phyloP scores from a whole-genome alignment of 2,888 invertebrate species.

The Panorpa germanica region DNA sequence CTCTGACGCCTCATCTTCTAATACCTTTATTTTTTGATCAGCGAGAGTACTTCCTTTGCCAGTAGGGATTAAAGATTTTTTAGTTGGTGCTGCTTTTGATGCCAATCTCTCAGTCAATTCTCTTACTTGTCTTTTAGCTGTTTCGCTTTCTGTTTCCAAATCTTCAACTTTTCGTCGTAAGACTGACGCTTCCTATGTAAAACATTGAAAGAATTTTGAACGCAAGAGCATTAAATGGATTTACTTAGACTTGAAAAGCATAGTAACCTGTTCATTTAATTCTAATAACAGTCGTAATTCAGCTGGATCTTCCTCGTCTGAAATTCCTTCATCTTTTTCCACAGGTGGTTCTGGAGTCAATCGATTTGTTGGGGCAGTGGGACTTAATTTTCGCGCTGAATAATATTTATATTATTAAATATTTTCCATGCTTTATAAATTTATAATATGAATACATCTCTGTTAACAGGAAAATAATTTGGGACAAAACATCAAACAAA shows the following conservation, averaged over 20 bases:
- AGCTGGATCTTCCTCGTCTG: conserved; percentile 63
- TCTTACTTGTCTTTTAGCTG: conserved; percentile 51
- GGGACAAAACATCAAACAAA: conserved; percentile 8
- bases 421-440: conserved; percentile 7
- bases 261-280: conserved; percentile 57
- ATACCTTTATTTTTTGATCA: conserved; percentile 27
- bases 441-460: too few species aligned
- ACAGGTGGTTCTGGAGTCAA: conserved; percentile 41
- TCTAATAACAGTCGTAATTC: conserved; percentile 73
- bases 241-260: background rate
- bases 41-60: conserved; percentile 9
- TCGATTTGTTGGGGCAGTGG: conserved; percentile 41
- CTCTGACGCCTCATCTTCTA: conserved; percentile 56
- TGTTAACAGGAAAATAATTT: conserved; percentile 15
- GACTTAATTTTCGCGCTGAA: conserved; percentile 48
- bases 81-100: conserved; percentile 20
- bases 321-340: conserved; percentile 54
- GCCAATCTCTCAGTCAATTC: conserved; percentile 56
- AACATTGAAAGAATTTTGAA: conserved; percentile 1
- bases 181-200: conserved; percentile 54
- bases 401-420: conserved; percentile 10
- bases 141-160: conserved; percentile 60
- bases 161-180: conserved; percentile 70
- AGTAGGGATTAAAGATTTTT: conserved; percentile 13
- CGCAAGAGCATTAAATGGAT: conserved; percentile 4